Evolutionary conservation across 2,113 vertebrate genomes (phyloP).

Genomic region (Plecturocebus donacophilus): DNA sequence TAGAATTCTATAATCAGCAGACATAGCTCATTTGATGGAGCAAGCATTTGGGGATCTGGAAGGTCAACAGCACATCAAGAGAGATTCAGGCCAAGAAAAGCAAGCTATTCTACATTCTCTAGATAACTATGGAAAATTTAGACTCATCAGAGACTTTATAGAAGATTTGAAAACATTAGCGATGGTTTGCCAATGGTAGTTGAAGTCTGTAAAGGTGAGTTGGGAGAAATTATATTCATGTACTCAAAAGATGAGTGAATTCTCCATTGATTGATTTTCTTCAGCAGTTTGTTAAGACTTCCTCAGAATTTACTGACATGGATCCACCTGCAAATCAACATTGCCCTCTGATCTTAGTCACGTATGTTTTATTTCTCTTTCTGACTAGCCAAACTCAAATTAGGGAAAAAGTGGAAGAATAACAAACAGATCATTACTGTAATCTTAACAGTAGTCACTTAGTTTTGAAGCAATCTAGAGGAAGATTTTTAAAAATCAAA

Average conservation of each 20-base stretch:
- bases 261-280: background rate
- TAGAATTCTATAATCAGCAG: background rate
- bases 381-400: background rate
- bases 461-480: background rate
- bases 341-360: background rate
- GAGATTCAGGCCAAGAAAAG: background rate
- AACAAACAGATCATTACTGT: background rate
- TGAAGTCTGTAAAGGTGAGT: background rate
- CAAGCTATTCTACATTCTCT: background rate
- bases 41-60: background rate
- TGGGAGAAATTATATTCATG: background rate
- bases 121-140: background rate
- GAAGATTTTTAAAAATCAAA: background rate
- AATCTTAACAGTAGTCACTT: background rate
- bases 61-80: background rate
- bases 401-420: background rate
- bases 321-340: background rate
- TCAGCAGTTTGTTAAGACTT: background rate
- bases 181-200: no score
- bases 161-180: no score
- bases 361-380: background rate
- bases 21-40: background rate
- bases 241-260: background rate
- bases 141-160: no score
- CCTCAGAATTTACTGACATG: background rate